Evolutionary conservation across 2,888 invertebrate genomes (phyloP).

Genomic region (Trissoscelio sp.): DNA sequence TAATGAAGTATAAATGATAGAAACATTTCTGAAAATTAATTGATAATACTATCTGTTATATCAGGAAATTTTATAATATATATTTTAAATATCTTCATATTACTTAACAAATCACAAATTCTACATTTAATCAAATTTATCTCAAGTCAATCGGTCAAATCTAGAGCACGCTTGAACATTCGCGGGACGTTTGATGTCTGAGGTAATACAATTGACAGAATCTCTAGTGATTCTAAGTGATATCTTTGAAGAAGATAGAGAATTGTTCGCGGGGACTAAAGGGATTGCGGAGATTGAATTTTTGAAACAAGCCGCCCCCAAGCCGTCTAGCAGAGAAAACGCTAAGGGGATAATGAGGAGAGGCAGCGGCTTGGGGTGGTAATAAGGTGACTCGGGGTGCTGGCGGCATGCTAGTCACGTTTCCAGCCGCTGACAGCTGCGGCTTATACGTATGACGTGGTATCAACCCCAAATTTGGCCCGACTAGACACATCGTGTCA

Average conservation of each 20-base stretch:
- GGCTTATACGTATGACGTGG: slow-evolving; percentile 83
- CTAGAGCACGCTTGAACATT: neutral
- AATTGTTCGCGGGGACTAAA: slow-evolving; percentile 67
- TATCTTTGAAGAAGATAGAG: slow-evolving; percentile 50
- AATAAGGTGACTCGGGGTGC: slow-evolving; percentile 81
- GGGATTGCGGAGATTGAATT: slow-evolving; percentile 78
- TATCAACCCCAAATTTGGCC: slow-evolving; percentile 83
- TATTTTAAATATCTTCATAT: no score
- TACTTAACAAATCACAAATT: no score
- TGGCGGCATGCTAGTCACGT: slow-evolving; percentile 83
- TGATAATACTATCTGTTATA: no score
- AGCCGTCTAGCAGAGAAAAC: slow-evolving; percentile 75
- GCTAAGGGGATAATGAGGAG: slow-evolving; percentile 82
- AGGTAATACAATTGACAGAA: slow-evolving; percentile 22
- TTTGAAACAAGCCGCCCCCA: slow-evolving; percentile 76
- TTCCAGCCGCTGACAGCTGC: slow-evolving; percentile 83
- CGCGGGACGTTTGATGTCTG: neutral
- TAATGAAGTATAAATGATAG: no score
- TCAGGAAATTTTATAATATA: no score
- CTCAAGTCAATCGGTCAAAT: neutral
- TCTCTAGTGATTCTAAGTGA: slow-evolving; percentile 30
- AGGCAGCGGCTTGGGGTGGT: slow-evolving; percentile 78
- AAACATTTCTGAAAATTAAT: no score
- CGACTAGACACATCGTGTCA: slow-evolving; percentile 79
- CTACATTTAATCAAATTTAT: no score